Base-by-base conservation (phyloP, 2,888 invertebrate species). In the Apamea sordens region DNA sequence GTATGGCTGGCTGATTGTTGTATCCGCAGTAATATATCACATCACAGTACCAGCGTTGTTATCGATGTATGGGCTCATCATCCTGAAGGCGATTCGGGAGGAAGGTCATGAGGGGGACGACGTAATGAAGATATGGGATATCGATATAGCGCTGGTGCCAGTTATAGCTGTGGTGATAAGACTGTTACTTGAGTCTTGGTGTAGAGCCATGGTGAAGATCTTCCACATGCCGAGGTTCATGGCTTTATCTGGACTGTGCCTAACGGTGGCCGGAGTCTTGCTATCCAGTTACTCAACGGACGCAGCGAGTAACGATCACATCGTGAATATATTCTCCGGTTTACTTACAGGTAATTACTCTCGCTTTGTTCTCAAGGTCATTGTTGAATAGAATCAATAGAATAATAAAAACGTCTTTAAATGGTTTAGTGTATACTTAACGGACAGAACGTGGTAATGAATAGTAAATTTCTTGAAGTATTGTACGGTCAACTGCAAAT, bases 1-100 rank as follows among this genome's bases (percentile, higher is more conserved):
- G 4, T 98, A 97, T 89, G 98, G 98, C 0, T 98, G 98, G 98
- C 90, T 98, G 71, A 97, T 98, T 86, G 97, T 98, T 73, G 89
- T 97, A 63, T 97, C 97, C 24, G 97, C 97, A 56, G 94, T 97
- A 84, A 94, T 97, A 85, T 97, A 98, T 91, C 97, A 98, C 93
- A 97, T 97, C 90, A 94, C 97, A n/a, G 96, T 97, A 64, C 97
- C 97, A 28, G 96, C 97, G 76, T 87, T 97, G 77, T 89, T 97
- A n/a, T 95, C 97, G 61, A 93, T 97, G 74, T 97, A 97, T 91
- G 97, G 97, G 67, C 92, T 97, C 65, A 94, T 97, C 68, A 95
- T 97, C 83, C 90, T 97, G 72, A 97, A 97, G 88, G 94, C 96
- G 15, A 95, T 97, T 69, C 92, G 97, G 64, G 95, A 95, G 79